Evolutionary conservation across 2,113 vertebrate species (phyloP), one percentile per base, ranked within the genome.

Genomic region (Centropristis striata): DNA sequence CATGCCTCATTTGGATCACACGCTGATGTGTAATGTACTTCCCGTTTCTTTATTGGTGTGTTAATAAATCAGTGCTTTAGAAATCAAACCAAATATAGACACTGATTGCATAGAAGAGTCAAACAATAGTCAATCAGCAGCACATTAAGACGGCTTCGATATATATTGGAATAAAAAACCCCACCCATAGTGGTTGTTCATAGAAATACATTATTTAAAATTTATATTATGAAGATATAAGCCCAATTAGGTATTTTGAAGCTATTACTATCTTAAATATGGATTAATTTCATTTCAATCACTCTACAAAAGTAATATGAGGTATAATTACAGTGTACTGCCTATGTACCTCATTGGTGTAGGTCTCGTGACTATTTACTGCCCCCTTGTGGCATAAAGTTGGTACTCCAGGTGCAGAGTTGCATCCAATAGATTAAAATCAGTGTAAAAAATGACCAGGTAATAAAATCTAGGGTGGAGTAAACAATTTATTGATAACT

Each of bases 371-470:
- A 58, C 28, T 79, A 13, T 78, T 73, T 90, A 90, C 86, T 93
- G 88, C 90, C 91, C 72, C 84, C 91, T 67, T 75, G 81, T 91
- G 92, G 86, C 68, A 0, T 1, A 15, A 64, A 18, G 4, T 2
- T 47, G 36, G 28, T 11, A 78, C 18, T 68, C 0, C 18, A 21
- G 21, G 0, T 41, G n/a, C 1, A 51, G 5, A 0, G 1, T 51
- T 28, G 2, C 3, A 6, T 50, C 53, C 21, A 71, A 0, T 10
- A 42, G 21, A 21, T 58, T 0, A 4, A 47, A 47, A 71, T 13
- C 3, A 59, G 12, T 2, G 2, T 18, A 46, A 6, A 32, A 54
- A 72, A 64, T 16, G 16, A 28, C 4, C 14, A 75, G 55, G 8
- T 32, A 27, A 4, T 58, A 3, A 74, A 63, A 69, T 65, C 10